These are phyloP conservation scores for Budorcas taxicolor DNA, from an alignment of 2,113 vertebrate genomes.

Conservation along the genomic window DNA sequence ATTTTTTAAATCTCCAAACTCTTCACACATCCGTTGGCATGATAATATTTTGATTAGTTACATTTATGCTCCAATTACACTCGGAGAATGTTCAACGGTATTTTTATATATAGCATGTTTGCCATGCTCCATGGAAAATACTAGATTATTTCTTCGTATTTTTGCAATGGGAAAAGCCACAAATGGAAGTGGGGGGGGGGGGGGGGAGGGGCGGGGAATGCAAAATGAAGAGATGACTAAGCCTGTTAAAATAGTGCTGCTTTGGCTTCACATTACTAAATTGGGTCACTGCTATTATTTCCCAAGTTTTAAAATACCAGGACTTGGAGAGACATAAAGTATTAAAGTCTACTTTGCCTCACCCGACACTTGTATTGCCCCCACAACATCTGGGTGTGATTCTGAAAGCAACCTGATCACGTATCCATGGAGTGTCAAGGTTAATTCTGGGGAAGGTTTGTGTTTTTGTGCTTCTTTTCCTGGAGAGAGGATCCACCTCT, in stretches of 20 bases:
- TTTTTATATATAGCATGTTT: slow-evolving; percentile 57
- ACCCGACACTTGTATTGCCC: not conserved
- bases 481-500: not conserved
- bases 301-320: slow-evolving; percentile 33
- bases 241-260: slow-evolving; percentile 48
- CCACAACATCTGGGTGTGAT: not conserved
- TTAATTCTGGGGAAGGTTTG: not conserved
- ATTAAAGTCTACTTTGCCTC: not conserved
- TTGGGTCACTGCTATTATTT: slow-evolving; percentile 58
- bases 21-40: slow-evolving; percentile 68
- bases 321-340: not conserved
- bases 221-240: slow-evolving; percentile 62
- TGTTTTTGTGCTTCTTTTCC: not conserved
- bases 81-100: slow-evolving; percentile 66
- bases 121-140: slow-evolving; percentile 49
- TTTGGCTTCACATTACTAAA: slow-evolving; percentile 41
- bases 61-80: slow-evolving; percentile 71
- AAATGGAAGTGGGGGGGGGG: slow-evolving; percentile 34
- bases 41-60: slow-evolving; percentile 74
- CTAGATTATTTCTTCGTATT: slow-evolving; percentile 65
- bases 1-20: slow-evolving; percentile 44
- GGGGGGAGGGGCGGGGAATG: not conserved
- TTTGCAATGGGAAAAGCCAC: slow-evolving; percentile 61
- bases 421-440: not conserved
- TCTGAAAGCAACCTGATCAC: not conserved